phyloP scores from a whole-genome alignment of 2,888 invertebrate species.

The Scrobipalpa atriplicella region DNA sequence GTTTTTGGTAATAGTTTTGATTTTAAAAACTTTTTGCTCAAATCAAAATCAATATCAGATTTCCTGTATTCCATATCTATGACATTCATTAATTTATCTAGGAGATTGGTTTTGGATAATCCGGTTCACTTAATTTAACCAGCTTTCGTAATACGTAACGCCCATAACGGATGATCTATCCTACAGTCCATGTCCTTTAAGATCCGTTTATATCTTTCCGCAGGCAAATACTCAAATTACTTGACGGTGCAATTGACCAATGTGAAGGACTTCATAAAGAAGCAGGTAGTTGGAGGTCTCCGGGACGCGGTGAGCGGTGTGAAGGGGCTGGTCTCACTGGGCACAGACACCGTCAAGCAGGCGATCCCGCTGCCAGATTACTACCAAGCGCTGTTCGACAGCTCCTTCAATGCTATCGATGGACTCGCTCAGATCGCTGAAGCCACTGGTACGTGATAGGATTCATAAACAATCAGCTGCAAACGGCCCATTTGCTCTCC shows the following conservation, averaged over 20 bases:
- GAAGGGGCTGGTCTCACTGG: constrained; percentile 58
- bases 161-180: neutral
- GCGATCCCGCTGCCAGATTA: constrained; percentile 63
- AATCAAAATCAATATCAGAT: no score
- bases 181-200: neutral
- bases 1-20: constrained; percentile 71
- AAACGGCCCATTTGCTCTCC: no score
- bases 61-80: no score
- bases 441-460: constrained; percentile 75
- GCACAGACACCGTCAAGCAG: constrained; percentile 45
- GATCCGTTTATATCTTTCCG: constrained; percentile 23
- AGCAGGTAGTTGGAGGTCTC: constrained; percentile 68
- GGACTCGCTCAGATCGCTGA: constrained; percentile 83
- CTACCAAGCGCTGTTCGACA: constrained; percentile 65
- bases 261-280: constrained; percentile 70
- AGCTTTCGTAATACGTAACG: neutral
- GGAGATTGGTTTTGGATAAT: no score
- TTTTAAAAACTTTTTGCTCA: neutral
- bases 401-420: constrained; percentile 60
- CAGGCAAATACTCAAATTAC: constrained; percentile 70
- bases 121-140: no score
- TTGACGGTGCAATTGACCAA: constrained; percentile 55
- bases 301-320: constrained; percentile 59
- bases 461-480: neutral
- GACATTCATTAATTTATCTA: no score